Percentiles rank a stretch among this genome's conserved stretches.
Evolutionary conservation across 2,888 invertebrate genomes (phyloP).

Genomic region (Watsonalla binaria): DNA sequence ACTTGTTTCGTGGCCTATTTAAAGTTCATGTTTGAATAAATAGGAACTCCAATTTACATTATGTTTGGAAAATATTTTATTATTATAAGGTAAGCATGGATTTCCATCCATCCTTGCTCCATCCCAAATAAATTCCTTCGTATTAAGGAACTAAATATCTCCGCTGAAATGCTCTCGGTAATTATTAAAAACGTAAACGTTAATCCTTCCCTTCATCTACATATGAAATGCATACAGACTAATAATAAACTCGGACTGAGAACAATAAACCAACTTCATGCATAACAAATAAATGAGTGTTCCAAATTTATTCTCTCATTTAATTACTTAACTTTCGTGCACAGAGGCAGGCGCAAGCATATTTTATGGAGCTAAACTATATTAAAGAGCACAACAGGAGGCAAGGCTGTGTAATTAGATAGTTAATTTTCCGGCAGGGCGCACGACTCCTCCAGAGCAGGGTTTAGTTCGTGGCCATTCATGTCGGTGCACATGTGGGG

Average conservation of each 20-base stretch:
- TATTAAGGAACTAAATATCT: too few species aligned
- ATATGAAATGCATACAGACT: not conserved
- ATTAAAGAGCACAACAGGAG: constrained; percentile 22
- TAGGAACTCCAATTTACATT: too few species aligned
- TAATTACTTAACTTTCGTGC: constrained; percentile 18
- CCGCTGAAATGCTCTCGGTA: too few species aligned
- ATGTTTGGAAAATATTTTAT: too few species aligned
- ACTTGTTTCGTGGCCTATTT: constrained; percentile 3
- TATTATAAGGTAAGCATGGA: too few species aligned
- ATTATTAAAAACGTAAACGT: too few species aligned
- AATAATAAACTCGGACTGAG: constrained; percentile 6
- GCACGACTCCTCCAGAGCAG: constrained; percentile 93
- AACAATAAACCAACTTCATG: constrained; percentile 10
- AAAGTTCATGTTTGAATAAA: too few species aligned
- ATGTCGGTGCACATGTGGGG: constrained; percentile 99
- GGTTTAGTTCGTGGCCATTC: constrained; percentile 99
- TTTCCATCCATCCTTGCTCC: too few species aligned
- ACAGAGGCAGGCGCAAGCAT: constrained; percentile 10
- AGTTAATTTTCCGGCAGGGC: constrained; percentile 73
- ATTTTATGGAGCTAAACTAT: constrained; percentile 16
- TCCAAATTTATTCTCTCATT: constrained; percentile 17
- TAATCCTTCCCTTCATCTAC: too few species aligned
- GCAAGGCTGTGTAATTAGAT: constrained; percentile 34
- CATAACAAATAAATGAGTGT: constrained; percentile 16
- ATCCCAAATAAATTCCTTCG: too few species aligned